Evolutionary conservation across 2,113 vertebrate species (phyloP).

Genomic region (Paradoxurus hermaphroditus): DNA sequence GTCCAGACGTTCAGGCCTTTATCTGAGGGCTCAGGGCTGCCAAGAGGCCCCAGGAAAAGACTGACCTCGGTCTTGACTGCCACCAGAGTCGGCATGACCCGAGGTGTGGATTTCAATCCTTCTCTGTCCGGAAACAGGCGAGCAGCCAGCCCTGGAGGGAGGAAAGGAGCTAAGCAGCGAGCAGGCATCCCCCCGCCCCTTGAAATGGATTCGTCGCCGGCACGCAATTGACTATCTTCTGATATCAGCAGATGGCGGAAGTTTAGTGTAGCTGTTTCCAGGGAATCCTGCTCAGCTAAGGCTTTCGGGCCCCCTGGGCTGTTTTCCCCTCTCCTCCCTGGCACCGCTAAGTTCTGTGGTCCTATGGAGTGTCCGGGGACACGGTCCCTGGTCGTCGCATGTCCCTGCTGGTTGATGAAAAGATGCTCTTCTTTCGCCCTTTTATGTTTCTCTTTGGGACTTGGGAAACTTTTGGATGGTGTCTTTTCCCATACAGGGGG

Average conservation of each 20-base stretch:
- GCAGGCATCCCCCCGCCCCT: background rate
- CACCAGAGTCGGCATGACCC: background rate
- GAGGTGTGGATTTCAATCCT: background rate
- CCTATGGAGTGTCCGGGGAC: background rate
- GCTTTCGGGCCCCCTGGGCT: background rate
- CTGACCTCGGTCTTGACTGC: background rate
- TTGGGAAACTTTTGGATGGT: background rate
- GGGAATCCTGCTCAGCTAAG: background rate
- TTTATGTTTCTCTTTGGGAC: background rate
- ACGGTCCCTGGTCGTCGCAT: accelerated
- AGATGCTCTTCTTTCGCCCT: background rate
- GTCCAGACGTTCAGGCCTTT: background rate
- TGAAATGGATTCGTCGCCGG: background rate
- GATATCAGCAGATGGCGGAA: too few species aligned
- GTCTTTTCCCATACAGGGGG: background rate
- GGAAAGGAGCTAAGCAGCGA: too few species aligned
- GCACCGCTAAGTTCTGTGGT: background rate
- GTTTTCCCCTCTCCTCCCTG: background rate
- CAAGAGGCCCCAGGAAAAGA: background rate
- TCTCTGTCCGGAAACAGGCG: background rate
- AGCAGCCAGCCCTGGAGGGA: background rate
- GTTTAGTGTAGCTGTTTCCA: background rate
- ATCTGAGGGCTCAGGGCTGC: background rate
- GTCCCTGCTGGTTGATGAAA: too few species aligned
- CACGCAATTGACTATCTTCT: background rate